Percentiles rank a stretch among this genome's conserved stretches.
Conservation (phyloP, 1,140 invertebrate species). For the Bradysia coprophila region DNA sequence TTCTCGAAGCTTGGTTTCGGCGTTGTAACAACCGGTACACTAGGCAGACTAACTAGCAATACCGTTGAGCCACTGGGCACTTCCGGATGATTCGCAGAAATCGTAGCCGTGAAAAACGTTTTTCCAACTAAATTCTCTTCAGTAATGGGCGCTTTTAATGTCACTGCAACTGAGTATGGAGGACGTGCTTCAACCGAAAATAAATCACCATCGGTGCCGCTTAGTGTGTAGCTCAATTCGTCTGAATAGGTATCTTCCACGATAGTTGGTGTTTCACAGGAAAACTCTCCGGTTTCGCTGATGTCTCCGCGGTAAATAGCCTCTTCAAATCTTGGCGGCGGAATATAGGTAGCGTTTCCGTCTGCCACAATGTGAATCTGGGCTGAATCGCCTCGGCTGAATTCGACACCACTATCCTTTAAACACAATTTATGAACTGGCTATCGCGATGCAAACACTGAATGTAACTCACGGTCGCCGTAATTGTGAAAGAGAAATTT, state of each 20-base stretch:
- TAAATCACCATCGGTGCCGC: not conserved
- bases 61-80: not conserved
- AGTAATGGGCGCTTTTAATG: not conserved
- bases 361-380: too few relatives aligned
- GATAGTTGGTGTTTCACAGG: too few relatives aligned
- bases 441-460: too few relatives aligned
- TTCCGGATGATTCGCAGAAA: not conserved
- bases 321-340: not conserved
- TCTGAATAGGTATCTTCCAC: too few relatives aligned
- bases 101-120: not conserved
- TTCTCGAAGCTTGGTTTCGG: too few relatives aligned
- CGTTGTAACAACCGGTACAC: too few relatives aligned
- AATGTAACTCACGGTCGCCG: slow-evolving; percentile 3
- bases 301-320: not conserved
- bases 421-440: too few relatives aligned
- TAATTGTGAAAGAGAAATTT: slow-evolving; percentile 1
- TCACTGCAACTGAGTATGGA: not conserved
- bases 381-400: too few relatives aligned
- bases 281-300: too few relatives aligned
- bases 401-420: too few relatives aligned
- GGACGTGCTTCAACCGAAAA: not conserved
- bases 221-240: too few relatives aligned
- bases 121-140: not conserved
- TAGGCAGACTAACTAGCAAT: not conserved
- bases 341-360: not conserved